A percentile compares a stretch with the other conserved stretches of the same genome.
Conservation (phyloP, 2,113 vertebrate genomes). For the Coptodon rendalli region DNA sequence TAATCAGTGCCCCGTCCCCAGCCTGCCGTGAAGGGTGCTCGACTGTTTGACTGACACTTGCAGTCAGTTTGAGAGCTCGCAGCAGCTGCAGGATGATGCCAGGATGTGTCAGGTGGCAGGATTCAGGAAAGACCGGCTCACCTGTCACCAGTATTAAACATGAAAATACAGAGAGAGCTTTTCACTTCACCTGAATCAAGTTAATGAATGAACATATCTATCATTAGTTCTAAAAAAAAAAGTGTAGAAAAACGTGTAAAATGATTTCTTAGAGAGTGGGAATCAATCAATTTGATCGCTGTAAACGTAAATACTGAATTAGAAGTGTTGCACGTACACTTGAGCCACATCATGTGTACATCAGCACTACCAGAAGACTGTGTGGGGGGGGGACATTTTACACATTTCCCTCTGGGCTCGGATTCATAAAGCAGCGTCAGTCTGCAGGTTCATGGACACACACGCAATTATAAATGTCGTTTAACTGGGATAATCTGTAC, state of each 20-base stretch:
- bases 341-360: not conserved
- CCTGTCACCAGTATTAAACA: not conserved
- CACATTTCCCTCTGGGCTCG: not conserved
- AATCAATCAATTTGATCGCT: not conserved
- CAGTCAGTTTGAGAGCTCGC: not conserved
- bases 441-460: not conserved
- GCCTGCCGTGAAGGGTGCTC: not conserved
- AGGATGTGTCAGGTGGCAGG: not conserved
- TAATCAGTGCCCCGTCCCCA: not conserved
- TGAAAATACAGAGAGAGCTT: not conserved
- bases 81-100: not conserved
- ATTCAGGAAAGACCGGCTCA: fast-evolving
- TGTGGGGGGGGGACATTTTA: fast-evolving
- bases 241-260: not conserved
- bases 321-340: not conserved
- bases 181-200: not conserved
- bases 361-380: not conserved
- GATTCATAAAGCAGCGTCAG: not conserved
- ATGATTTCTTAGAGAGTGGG: not conserved
- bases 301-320: not conserved
- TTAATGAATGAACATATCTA: fast-evolving
- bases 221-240: fast-evolving
- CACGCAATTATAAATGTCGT: not conserved
- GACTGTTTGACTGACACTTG: not conserved
- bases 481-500: not conserved